Conservation (phyloP, 2,113 vertebrate genomes). For the Donacobius atricapilla region DNA sequence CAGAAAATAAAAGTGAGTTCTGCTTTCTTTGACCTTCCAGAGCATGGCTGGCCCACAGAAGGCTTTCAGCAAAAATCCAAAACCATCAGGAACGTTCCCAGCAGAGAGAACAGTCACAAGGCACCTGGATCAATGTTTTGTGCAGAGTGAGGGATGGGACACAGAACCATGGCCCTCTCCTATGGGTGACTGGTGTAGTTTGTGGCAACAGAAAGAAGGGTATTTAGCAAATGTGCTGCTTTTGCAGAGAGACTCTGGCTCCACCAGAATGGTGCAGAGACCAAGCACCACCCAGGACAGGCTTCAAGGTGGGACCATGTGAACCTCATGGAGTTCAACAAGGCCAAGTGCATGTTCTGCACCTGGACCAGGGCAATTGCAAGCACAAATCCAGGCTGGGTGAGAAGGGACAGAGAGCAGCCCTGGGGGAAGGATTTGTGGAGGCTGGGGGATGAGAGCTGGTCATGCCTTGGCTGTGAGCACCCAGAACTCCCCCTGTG, state of each 20-base stretch:
- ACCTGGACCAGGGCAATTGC: background rate
- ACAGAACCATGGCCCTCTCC: fast-evolving
- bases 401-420: background rate
- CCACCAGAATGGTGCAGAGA: background rate
- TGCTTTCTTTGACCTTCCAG: background rate
- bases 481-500: background rate
- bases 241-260: background rate
- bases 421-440: background rate
- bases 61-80: background rate
- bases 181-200: fast-evolving
- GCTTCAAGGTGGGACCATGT: background rate
- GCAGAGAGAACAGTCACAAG: background rate
- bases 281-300: background rate
- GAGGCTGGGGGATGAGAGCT: background rate
- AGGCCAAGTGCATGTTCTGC: background rate
- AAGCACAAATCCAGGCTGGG: background rate
- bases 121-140: too few species aligned
- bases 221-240: background rate
- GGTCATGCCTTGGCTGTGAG: fast-evolving
- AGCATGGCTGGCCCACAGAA: background rate
- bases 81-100: background rate
- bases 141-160: background rate
- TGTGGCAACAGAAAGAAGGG: background rate
- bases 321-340: background rate
- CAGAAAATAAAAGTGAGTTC: background rate